A percentile compares a stretch with the other conserved stretches of the same genome.
Conservation (phyloP, 2,888 invertebrate genomes). For the Caenorhabditis wallacei region DNA sequence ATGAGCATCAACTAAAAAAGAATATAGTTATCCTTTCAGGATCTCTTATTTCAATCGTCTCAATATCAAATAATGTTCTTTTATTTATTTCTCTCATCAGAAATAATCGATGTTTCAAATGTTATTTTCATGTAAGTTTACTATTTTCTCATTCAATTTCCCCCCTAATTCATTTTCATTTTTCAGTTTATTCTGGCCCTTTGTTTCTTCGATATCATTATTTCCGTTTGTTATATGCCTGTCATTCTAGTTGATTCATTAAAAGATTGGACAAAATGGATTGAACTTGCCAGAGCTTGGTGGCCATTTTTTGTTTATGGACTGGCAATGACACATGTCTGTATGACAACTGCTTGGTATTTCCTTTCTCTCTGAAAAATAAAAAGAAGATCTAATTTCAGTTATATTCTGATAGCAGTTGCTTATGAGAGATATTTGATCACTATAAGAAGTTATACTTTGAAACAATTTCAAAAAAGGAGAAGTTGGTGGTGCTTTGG, state of each 20-base stretch:
- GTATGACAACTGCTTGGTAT: conserved; percentile 69
- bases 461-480: conserved; percentile 66
- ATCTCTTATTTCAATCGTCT: conserved; percentile 64
- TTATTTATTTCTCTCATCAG: conserved; percentile 66
- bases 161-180: no score
- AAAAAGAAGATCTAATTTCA: conserved; percentile 57
- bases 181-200: conserved; percentile 70
- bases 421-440: conserved; percentile 68
- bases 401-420: conserved; percentile 67
- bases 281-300: conserved; percentile 67
- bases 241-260: conserved; percentile 69
- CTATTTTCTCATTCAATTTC: not conserved
- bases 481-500: conserved; percentile 65
- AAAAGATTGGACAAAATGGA: conserved; percentile 71
- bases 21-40: conserved; percentile 53
- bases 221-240: conserved; percentile 68
- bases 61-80: conserved; percentile 66
- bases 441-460: conserved; percentile 62
- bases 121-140: conserved; percentile 69
- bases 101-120: conserved; percentile 67
- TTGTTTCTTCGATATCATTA: conserved; percentile 69
- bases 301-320: conserved; percentile 71
- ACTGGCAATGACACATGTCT: conserved; percentile 66
- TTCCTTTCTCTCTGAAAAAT: not conserved
- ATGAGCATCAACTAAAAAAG: not conserved